Evolutionary conservation across 2,888 invertebrate genomes (phyloP), one percentile per base, ranked within the genome.

Genomic region (Cheilosia soror): DNA sequence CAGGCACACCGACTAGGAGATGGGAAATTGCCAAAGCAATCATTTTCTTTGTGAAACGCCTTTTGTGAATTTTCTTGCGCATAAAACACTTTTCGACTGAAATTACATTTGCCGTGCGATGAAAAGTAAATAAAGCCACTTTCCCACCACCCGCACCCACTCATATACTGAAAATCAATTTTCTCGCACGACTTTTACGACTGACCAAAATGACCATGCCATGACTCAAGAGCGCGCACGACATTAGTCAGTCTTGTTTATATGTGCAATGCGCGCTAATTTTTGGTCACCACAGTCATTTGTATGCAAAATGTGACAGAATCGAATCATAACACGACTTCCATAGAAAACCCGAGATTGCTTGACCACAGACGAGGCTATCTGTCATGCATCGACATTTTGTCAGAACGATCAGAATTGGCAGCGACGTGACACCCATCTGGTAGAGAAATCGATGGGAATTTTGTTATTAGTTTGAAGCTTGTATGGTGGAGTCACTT

Each of bases 371-470:
- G 2, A 20, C 42, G 3, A 9, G 47, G 20, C 68, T 60, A 71
- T 81, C 69, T 42, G 75, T 81, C 65, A 65, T 72, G 62, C 77
- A 73, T 73, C 55, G 68, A 77, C 72, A 76, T 44, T 9, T 11
- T 42, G 58, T 51, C 72, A 72, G 66, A 79, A 80, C 58, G 76
- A 85, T 85, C 72, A 68, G 47, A 85, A 85, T 81, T 72, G 81
- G 85, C 84, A 76, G 5, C 44, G 31, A 2, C 27, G 9, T 29
- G 55, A 57, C 57, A 47, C 29, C 4, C 37, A n/a, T n/a, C n/a
- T n/a, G n/a, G 71, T 15, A 15, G 20, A n/a, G n/a, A 44, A 68
- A 57, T 51, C 31, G 66, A 13, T 27, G 47, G 13, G 76, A 58
- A 76, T 69, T 77, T 57, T 42, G 4, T 79, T 83, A 51, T 37